Conservation (phyloP, 1,140 invertebrate species). For the Aphidius gifuensis region DNA sequence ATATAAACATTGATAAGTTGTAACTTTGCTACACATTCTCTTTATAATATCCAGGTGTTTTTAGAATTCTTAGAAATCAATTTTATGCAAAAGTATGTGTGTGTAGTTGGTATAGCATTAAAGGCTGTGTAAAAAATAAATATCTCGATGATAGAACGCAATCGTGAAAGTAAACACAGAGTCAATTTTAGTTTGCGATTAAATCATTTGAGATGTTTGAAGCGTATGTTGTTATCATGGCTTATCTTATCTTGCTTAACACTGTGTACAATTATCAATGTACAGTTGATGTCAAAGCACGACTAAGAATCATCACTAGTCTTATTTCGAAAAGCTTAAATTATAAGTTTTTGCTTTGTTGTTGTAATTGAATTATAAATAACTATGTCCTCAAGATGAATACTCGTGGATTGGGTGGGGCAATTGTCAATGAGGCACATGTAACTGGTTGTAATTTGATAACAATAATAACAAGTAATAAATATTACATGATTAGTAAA, state of each 20-base stretch:
- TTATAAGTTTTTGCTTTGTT: no score
- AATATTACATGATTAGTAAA: conserved; percentile 45
- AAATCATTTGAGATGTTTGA: no score
- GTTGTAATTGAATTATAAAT: not conserved
- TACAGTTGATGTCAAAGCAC: not conserved
- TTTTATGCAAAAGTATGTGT: no score
- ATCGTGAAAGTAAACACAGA: not conserved
- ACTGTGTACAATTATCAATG: not conserved
- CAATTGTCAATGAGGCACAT: conserved; percentile 38
- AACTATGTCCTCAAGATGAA: conserved; percentile 37
- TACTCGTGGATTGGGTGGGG: conserved; percentile 36
- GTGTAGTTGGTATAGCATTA: no score
- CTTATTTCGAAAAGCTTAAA: no score
- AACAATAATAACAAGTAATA: conserved; percentile 51
- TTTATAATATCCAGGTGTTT: no score
- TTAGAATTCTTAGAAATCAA: no score
- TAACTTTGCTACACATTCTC: no score
- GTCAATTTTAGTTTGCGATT: no score
- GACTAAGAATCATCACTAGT: conserved; percentile 10
- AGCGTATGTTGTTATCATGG: no score
- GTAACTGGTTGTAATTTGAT: conserved; percentile 45
- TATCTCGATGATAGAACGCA: not conserved
- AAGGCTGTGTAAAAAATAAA: not conserved
- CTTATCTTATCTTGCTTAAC: not conserved
- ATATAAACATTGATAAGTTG: no score